Base-by-base conservation (phyloP, 2,113 vertebrate species). In the Echinops telfairi region DNA sequence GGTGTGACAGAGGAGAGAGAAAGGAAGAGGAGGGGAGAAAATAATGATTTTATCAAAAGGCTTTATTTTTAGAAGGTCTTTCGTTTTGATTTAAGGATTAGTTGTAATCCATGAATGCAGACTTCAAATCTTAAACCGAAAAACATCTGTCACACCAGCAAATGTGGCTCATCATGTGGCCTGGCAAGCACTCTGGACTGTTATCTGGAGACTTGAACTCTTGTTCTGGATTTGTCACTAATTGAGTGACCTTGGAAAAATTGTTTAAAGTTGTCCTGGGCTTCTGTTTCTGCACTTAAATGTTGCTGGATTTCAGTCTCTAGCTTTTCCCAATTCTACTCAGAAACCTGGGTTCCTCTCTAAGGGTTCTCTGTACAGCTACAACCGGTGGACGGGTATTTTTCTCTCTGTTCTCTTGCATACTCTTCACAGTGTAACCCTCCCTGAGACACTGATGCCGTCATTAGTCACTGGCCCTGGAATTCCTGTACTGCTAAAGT, bases 11-110 rank as follows among this genome's bases (percentile, higher is more conserved):
- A 27, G 62, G 58, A 20, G 62, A 66, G 8, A 86, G 17, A 47
- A 64, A 77, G 29, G 31, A 29, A 86, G 25, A 6, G 60, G 17
- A n/a, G 12, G 43, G 10, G 31, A 15, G 22, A 83, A 92, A 93
- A 86, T 71, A 73, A 73, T 22, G 71, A 73, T 33, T 73, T 73
- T 73, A 73, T 78, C 89, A 88, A 15, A 22, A 73, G 66, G 43
- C 47, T 96, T 95, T 81, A 94, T 73, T 93, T 95, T 92, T 94
- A 95, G 83, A n/a, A 58, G 86, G 84, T 82, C 14, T 62, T 85
- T 84, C 47, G 68, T 91, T 94, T 94, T 95, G 84, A 85, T 38
- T 83, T 80, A 77, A 94, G n/a, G 10, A 83, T 78, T 95, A 90
- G 60, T 5, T 86, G n/a, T 77, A 27, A 38, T 83, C 3, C 9